These are phyloP conservation scores for Coilia nasus DNA, from an alignment of 2,797 vertebrate genomes.

Conservation along the genomic window DNA sequence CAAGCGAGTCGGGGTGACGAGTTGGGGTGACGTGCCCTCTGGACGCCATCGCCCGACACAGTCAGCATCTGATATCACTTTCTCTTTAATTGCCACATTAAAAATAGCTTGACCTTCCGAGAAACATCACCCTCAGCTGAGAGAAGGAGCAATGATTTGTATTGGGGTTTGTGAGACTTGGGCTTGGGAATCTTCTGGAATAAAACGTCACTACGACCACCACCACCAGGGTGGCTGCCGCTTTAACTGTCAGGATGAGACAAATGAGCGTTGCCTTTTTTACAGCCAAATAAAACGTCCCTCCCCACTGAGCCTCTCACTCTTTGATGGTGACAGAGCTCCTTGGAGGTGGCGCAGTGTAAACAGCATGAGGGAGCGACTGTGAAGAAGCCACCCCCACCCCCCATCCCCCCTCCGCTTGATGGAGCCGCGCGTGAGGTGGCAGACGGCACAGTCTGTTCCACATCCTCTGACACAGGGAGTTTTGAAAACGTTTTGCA, in stretches of 20 bases:
- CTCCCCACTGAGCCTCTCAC: not conserved
- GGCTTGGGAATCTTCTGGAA: not conserved
- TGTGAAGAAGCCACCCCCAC: not conserved
- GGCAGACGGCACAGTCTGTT: not conserved
- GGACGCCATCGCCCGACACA: not conserved
- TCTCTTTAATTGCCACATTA: slow-evolving; percentile 6
- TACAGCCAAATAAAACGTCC: not conserved
- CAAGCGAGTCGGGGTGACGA: not conserved
- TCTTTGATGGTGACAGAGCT: not conserved
- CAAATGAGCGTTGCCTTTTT: not conserved
- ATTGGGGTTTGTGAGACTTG: too few species aligned
- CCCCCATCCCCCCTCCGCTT: not conserved
- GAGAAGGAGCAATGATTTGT: not conserved
- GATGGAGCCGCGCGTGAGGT: not conserved
- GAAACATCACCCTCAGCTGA: too few species aligned
- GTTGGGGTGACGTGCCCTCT: not conserved
- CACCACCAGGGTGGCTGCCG: not conserved
- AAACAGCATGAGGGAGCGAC: not conserved
- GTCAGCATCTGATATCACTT: not conserved
- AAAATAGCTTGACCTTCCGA: not conserved
- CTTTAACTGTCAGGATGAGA: not conserved
- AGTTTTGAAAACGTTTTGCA: not conserved
- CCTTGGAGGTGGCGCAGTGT: not conserved
- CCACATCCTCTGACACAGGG: not conserved
- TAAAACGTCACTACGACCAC: not conserved